Evolutionary conservation across 2,113 vertebrate genomes (phyloP).

Genomic region (Rhagologus leucostigma): DNA sequence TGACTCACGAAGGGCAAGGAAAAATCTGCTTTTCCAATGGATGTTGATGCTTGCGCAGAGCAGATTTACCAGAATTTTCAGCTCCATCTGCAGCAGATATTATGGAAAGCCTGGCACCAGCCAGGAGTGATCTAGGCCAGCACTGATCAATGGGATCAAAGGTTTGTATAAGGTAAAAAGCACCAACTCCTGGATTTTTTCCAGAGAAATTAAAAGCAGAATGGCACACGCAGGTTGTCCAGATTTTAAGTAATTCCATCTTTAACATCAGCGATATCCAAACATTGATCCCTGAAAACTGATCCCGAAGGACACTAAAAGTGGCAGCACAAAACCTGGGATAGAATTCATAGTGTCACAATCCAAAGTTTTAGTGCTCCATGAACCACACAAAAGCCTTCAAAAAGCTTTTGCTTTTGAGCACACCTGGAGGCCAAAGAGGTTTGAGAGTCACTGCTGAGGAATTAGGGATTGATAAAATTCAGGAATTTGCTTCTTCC

Average conservation of each 20-base stretch:
- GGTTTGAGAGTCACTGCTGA: not conserved
- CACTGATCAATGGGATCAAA: not conserved
- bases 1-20: not conserved
- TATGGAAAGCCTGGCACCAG: not conserved
- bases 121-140: not conserved
- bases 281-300: not conserved
- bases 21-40: not conserved
- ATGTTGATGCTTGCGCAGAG: not conserved
- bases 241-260: not conserved
- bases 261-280: not conserved
- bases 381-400: not conserved
- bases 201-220: not conserved
- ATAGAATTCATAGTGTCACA: fast-evolving
- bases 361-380: not conserved
- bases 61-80: not conserved
- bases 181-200: not conserved
- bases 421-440: not conserved
- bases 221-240: not conserved
- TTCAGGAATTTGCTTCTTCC: not conserved
- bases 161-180: not conserved
- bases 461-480: not conserved
- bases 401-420: not conserved
- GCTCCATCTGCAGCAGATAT: not conserved
- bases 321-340: not conserved
- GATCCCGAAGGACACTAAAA: not conserved